phyloP scores from a whole-genome alignment of 2,797 vertebrate genomes.

The Spizella passerina region DNA sequence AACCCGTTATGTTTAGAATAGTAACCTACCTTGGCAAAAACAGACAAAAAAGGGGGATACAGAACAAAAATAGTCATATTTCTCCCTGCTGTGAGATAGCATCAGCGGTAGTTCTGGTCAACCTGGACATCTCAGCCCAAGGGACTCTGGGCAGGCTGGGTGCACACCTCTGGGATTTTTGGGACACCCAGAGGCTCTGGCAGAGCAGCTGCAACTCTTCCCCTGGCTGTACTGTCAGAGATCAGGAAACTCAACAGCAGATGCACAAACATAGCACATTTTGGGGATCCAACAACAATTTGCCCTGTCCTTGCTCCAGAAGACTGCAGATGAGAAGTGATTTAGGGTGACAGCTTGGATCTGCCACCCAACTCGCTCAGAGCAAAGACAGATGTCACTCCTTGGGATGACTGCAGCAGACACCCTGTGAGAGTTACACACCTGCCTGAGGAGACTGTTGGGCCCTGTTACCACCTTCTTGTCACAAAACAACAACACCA shows the following conservation, averaged over 20 bases:
- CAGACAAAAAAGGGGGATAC: background rate
- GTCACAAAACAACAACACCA: fast-evolving
- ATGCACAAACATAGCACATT: background rate
- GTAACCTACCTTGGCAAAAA: background rate
- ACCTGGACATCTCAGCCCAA: fast-evolving
- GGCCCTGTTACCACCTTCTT: background rate
- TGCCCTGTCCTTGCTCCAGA: background rate
- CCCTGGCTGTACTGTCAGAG: fast-evolving
- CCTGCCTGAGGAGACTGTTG: background rate
- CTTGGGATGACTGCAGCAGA: background rate
- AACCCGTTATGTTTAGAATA: background rate
- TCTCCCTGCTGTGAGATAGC: background rate
- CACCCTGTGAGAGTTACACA: background rate
- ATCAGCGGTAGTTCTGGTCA: background rate
- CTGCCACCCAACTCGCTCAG: fast-evolving
- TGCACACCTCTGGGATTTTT: background rate
- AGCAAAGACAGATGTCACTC: background rate
- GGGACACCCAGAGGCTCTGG: background rate
- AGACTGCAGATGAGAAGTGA: background rate
- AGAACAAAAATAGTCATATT: background rate
- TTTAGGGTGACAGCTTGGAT: background rate
- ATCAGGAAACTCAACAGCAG: background rate
- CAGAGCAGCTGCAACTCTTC: background rate
- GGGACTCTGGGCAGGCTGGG: background rate
- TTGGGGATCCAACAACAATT: background rate